Evolutionary conservation across 2,797 vertebrate species (phyloP).

Genomic region (Hirundo rustica): DNA sequence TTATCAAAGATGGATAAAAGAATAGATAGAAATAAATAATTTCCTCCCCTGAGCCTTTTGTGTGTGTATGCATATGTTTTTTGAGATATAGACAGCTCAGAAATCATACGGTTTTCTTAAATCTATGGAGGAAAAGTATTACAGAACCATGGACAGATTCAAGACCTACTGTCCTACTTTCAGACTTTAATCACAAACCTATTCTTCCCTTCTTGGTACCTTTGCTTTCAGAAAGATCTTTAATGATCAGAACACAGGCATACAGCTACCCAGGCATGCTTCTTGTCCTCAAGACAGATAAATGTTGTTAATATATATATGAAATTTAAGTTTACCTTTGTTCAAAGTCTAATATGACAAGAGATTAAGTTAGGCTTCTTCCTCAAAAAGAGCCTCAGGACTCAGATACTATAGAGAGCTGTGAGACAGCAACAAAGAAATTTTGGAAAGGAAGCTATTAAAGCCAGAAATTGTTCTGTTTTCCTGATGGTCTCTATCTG

Average conservation of each 20-base stretch:
- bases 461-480: background rate
- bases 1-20: background rate
- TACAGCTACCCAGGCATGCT: background rate
- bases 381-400: background rate
- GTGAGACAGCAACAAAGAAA: background rate
- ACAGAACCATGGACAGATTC: background rate
- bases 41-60: background rate
- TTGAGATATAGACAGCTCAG: background rate
- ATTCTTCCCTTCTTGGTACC: background rate
- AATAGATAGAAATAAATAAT: background rate
- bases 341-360: background rate
- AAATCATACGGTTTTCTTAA: background rate
- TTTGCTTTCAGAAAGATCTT: background rate
- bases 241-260: background rate
- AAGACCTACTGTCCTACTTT: background rate
- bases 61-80: background rate
- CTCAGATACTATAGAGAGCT: background rate
- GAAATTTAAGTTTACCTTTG: background rate
- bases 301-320: background rate
- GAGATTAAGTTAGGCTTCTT: background rate
- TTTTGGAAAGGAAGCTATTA: background rate
- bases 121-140: accelerated
- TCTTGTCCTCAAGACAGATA: background rate
- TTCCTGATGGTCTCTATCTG: background rate
- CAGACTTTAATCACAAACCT: background rate